Evolutionary conservation across 1,140 invertebrate genomes (phyloP).

Genomic region (Drosophila pseudoananassae): DNA sequence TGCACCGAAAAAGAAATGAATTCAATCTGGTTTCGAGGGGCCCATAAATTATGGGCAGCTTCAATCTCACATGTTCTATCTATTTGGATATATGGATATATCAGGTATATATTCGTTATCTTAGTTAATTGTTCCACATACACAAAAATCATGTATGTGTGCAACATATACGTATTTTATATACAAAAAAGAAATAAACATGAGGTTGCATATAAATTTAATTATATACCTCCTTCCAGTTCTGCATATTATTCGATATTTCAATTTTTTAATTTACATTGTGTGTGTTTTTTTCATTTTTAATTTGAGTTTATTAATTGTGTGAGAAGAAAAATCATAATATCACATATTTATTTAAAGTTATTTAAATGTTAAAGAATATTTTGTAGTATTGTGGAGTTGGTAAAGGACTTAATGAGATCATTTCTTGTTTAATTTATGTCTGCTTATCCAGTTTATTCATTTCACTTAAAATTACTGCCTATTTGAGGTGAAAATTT

Average conservation of each 20-base stretch:
- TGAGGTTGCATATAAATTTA: conserved; percentile 77
- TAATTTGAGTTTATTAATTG: conserved; percentile 55
- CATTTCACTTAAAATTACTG: not conserved
- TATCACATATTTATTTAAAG: conserved; percentile 67
- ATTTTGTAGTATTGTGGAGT: conserved; percentile 27
- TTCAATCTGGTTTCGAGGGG: not conserved
- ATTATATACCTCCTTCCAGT: conserved; percentile 84
- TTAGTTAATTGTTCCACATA: conserved; percentile 47
- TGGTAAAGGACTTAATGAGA: not conserved
- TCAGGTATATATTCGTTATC: conserved; percentile 18
- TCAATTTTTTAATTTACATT: conserved; percentile 40
- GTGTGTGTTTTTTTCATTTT: conserved; percentile 50
- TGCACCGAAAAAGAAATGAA: not conserved
- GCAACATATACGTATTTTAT: conserved; percentile 56
- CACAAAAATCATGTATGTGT: conserved; percentile 56
- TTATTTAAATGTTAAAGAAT: conserved; percentile 35
- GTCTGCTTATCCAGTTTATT: not conserved
- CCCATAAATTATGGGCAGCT: conserved; percentile 25
- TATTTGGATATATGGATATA: conserved; percentile 15
- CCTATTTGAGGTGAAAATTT: not conserved
- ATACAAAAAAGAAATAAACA: conserved; percentile 59
- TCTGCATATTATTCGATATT: conserved; percentile 71
- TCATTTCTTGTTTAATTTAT: not conserved
- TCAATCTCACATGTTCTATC: conserved; percentile 8
- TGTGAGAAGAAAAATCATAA: conserved; percentile 79